Evolutionary conservation across 2,888 invertebrate species (phyloP), one percentile per base, ranked within the genome.

Genomic region (Limnephilus marmoratus): DNA sequence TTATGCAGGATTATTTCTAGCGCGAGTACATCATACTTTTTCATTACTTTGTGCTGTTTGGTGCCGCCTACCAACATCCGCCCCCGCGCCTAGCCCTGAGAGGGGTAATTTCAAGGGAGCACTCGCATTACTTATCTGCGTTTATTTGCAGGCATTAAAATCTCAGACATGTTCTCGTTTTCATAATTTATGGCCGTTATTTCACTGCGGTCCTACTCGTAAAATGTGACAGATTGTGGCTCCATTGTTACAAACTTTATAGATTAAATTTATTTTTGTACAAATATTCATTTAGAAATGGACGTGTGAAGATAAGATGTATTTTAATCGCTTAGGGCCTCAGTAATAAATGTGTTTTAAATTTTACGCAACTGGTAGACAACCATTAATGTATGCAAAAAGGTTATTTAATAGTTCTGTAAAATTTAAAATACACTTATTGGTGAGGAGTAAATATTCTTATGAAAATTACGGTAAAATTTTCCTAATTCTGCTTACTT

Each of bases 101-200:
- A 45, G 45, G 49, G 49, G 86, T 45, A n/a, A 86, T 86, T 45
- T 49, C 1, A 12, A 24, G 41, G n/a, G 86, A 86, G 86, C 45
- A 86, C 86, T 45, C 45, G 15, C 86, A n/a, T 45, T 41, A 86
- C 45, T 86, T 86, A 86, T 86, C 41, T 86, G 86, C 45, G 86
- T 49, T 86, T 45, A 49, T 86, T 49, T 86, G 86, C 86, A 41
- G 45, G n/a, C 86, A 49, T 49, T 37, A 49, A 86, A 45, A 49
- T 86, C 45, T 45, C 45, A 29, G 86, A 45, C 45, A 86, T 86
- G 45, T 86, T 15, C 83, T 15, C 86, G 29, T 86, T 86, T 86
- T 86, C 45, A 86, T 85, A 15, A 18, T n/a, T 86, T 29, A 86
- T n/a, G 29, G 29, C 45, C 24, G 45, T 86, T 86, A 85, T 41